Conservation (phyloP, 2,888 invertebrate species). For the Nasonia oneida region DNA sequence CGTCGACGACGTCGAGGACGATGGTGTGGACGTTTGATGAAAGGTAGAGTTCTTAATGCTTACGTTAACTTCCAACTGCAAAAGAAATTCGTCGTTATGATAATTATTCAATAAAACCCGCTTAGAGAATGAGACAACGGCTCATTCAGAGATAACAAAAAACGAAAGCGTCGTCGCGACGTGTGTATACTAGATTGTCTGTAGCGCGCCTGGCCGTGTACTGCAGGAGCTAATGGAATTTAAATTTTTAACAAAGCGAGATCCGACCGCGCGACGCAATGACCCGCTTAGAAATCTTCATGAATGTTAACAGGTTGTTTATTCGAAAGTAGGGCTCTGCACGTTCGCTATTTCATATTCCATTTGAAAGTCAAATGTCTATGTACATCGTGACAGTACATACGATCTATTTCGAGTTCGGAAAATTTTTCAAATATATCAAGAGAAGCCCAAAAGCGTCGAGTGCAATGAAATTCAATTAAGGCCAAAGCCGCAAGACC, state of each 20-base stretch:
- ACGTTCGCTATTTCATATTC: slow-evolving; percentile 5
- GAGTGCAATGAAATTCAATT: not conserved
- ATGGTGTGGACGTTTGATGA: slow-evolving; percentile 14
- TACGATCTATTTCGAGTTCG: not conserved
- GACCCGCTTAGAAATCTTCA: slow-evolving; percentile 23
- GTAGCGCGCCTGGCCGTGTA: not conserved
- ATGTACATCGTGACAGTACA: not conserved
- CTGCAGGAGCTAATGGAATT: slow-evolving; percentile 22
- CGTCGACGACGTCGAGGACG: slow-evolving; percentile 4
- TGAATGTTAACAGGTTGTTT: slow-evolving; percentile 41
- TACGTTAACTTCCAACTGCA: slow-evolving; percentile 55
- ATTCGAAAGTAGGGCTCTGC: slow-evolving; percentile 23
- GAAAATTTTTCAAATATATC: not conserved
- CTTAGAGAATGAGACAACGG: no score
- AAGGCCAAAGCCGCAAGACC: slow-evolving; percentile 1
- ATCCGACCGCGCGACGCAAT: not conserved
- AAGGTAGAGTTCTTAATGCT: slow-evolving; percentile 50
- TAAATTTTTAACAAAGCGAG: slow-evolving; percentile 34
- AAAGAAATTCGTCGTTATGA: not conserved
- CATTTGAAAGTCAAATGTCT: not conserved
- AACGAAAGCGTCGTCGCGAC: not conserved
- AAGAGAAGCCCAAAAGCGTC: not conserved
- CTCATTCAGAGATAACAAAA: not conserved
- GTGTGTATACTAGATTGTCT: not conserved
- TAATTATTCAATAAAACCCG: not conserved